phyloP scores from a whole-genome alignment of 2,113 vertebrate genomes.

The Jacana jacana region DNA sequence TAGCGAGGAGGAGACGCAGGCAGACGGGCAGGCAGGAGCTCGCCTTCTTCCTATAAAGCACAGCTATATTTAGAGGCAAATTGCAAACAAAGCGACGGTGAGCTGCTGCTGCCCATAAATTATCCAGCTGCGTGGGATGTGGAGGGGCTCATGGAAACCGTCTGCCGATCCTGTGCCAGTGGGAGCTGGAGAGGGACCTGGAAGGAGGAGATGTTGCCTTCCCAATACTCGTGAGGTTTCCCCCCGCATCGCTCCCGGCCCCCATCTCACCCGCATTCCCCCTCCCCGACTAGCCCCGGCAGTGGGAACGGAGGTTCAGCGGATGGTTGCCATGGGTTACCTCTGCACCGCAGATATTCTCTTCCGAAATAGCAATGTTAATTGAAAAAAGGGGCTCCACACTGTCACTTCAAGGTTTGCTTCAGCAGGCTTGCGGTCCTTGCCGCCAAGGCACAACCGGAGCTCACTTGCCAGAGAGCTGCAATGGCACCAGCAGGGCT shows the following conservation, averaged over 20 bases:
- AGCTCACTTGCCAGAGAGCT: background rate
- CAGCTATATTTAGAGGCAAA: slow-evolving; percentile 55
- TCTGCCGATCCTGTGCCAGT: background rate
- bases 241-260: background rate
- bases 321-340: slow-evolving; percentile 82
- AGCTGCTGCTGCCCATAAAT: slow-evolving; percentile 46
- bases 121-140: slow-evolving; percentile 14
- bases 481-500: background rate
- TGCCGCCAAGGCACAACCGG: background rate
- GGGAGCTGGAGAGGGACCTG: background rate
- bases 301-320: slow-evolving; percentile 51
- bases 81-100: slow-evolving; percentile 13
- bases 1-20: rapidly evolving
- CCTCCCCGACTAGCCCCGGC: slow-evolving; percentile 54
- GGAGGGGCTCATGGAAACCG: background rate
- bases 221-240: background rate
- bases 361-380: slow-evolving; percentile 74
- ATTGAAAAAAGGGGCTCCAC: slow-evolving; percentile 61
- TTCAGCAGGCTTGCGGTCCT: background rate
- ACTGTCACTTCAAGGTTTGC: slow-evolving; percentile 26
- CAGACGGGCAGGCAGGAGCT: background rate
- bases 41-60: background rate
- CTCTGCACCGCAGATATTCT: slow-evolving; percentile 51
- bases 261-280: background rate
- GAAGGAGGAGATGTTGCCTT: background rate